These are phyloP conservation scores for Carcharodon carcharias DNA, from an alignment of 2,797 vertebrate genomes.

Conservation along the genomic window DNA sequence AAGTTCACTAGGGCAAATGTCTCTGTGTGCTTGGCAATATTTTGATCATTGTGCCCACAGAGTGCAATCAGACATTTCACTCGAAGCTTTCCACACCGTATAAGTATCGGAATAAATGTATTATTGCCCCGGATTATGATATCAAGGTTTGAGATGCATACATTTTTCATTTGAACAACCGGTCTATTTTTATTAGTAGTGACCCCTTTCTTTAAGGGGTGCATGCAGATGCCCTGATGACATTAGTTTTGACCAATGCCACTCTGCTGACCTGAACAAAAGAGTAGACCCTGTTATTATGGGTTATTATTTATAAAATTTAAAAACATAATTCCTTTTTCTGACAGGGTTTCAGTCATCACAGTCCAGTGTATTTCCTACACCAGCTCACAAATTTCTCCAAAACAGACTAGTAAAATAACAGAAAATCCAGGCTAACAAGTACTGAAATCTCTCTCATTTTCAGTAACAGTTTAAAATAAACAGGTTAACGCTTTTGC, in stretches of 20 bases:
- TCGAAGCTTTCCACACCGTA: neutral
- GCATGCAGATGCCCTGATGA: neutral
- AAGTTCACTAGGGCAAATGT: neutral
- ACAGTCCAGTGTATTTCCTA: neutral
- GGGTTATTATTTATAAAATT: neutral
- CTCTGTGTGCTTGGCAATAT: neutral
- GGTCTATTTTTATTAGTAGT: neutral
- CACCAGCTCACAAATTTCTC: neutral
- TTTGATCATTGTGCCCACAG: neutral
- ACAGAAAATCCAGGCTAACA: neutral
- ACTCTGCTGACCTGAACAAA: neutral
- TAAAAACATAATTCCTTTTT: neutral
- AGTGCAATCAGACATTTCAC: neutral
- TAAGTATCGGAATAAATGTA: neutral
- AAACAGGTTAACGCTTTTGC: neutral
- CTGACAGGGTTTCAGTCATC: neutral
- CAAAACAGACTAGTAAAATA: neutral
- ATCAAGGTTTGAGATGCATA: neutral
- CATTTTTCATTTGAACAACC: neutral
- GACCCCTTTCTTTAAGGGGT: neutral
- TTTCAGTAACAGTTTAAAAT: neutral
- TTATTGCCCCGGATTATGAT: neutral
- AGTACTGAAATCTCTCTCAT: neutral
- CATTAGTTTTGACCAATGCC: neutral
- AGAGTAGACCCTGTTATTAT: neutral